Evolutionary conservation across 2,797 vertebrate species (phyloP).

Genomic region (Pangasius macronema): DNA sequence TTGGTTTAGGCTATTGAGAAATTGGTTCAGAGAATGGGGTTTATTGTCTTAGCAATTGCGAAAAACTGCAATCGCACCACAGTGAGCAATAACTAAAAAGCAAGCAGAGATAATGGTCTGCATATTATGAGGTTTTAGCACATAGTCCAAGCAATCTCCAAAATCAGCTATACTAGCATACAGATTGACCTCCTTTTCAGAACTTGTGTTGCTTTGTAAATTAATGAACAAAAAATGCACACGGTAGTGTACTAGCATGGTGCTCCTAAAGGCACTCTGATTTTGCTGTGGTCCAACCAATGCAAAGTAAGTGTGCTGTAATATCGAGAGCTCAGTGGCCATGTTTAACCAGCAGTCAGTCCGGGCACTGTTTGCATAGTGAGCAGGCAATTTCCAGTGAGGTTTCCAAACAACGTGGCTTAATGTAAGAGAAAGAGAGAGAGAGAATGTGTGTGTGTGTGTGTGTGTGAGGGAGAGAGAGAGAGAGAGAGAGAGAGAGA

Average conservation of each 20-base stretch:
- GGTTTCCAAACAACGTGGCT: conserved; percentile 47
- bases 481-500: conserved; percentile 24
- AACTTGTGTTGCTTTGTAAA: not conserved
- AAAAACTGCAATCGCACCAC: not conserved
- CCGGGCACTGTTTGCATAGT: conserved; percentile 45
- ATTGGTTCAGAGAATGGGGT: no score
- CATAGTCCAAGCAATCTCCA: not conserved
- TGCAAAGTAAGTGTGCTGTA: conserved; percentile 40
- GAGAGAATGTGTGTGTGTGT: not conserved
- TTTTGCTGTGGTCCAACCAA: conserved; percentile 29
- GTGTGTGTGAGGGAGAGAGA: conserved; percentile 9
- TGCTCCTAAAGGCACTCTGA: not conserved
- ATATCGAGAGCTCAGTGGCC: conserved; percentile 38
- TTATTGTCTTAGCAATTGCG: no score
- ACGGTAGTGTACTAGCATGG: conserved; percentile 4
- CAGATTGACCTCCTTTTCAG: not conserved
- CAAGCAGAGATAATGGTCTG: conserved; percentile 11
- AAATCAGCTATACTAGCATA: not conserved
- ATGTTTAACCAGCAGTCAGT: conserved; percentile 47
- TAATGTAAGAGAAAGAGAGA: conserved; percentile 41
- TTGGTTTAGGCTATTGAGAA: no score
- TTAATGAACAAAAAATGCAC: not conserved
- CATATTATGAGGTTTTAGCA: conserved; percentile 10
- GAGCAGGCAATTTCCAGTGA: conserved; percentile 50
- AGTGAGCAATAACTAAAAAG: not conserved